Evolutionary conservation across 2,797 vertebrate genomes (phyloP).

Genomic region (Hafferia zeledoni): DNA sequence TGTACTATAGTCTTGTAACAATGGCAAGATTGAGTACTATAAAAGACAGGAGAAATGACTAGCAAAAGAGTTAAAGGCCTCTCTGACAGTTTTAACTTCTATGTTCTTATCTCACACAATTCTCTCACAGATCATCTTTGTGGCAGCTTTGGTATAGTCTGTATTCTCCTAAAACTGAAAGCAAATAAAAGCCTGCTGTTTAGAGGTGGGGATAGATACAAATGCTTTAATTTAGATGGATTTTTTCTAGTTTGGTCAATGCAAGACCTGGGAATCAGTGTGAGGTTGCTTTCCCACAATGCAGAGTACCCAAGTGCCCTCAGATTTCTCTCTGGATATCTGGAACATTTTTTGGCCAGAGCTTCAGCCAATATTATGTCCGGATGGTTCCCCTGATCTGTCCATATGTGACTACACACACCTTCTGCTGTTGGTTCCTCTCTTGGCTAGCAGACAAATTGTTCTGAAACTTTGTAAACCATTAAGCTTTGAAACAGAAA

Average conservation of each 20-base stretch:
- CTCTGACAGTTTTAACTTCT: constrained; percentile 24
- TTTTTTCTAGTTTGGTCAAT: neutral
- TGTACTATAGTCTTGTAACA: constrained; percentile 54
- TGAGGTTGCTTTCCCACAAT: neutral
- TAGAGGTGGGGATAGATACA: neutral
- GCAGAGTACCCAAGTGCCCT: neutral
- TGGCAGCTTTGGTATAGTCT: neutral
- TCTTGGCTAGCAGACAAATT: neutral
- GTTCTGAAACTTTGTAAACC: neutral
- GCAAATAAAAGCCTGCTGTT: neutral
- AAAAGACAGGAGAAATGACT: constrained; percentile 20
- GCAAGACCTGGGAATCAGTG: neutral
- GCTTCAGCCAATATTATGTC: neutral
- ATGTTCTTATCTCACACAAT: neutral
- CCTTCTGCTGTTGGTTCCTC: constrained; percentile 51
- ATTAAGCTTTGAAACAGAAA: neutral
- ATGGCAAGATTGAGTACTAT: constrained; percentile 18
- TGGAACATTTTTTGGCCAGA: neutral
- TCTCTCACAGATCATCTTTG: neutral
- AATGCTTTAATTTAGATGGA: neutral
- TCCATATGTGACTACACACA: constrained; percentile 1
- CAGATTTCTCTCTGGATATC: neutral
- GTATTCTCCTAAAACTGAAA: neutral
- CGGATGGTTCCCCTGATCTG: constrained; percentile 6
- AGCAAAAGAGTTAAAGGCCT: constrained; percentile 39